Evolutionary conservation across 2,113 vertebrate species (phyloP), one percentile per base, ranked within the genome.

Genomic region (Syngnathoides biaculeatus): DNA sequence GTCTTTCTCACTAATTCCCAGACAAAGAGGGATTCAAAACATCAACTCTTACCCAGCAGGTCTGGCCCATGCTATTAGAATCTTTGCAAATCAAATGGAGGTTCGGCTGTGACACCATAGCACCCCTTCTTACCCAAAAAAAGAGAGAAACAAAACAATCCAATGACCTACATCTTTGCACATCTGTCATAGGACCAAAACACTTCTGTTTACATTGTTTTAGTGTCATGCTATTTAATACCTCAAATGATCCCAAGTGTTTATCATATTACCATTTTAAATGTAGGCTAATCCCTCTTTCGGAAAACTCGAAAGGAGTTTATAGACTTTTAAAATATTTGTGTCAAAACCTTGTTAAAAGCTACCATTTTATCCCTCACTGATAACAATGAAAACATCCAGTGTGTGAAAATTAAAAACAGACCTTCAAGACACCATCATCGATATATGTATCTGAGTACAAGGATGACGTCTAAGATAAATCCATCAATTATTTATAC

Each of bases 201-300:
- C 75, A 66, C 58, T 30, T 42, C 71, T 81, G 79, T 84, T 87
- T 78, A 79, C 50, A 82, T 67, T 87, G 74, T 77, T 64, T 59
- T 48, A 75, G 20, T 63, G 57, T 73, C 71, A 78, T 60, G 48
- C 57, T 47, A 69, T 68, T 45, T 68, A 77, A 69, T 71, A 35
- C 71, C 68, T 65, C 67, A 66, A 72, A 78, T 58, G 39, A 87
- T 26, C 39, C 77, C 61, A 78, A 68, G 50, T 61, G 43, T 72
- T 79, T 71, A 64, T 43, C 47, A 70, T 73, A 56, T 68, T 62
- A 69, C 70, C 20, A 27, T 52, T 48, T 30, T 50, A 68, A 81
- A 89, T 79, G 81, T 83, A 84, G 78, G 77, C 82, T 86, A 88
- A 88, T 88, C 89, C 89, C 73, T 83, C 86, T 82, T 79, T 78